A percentile compares a stretch with the other conserved stretches of the same genome.
phyloP scores from a whole-genome alignment of 2,113 vertebrate genomes.

The Pterocles burchelli region DNA sequence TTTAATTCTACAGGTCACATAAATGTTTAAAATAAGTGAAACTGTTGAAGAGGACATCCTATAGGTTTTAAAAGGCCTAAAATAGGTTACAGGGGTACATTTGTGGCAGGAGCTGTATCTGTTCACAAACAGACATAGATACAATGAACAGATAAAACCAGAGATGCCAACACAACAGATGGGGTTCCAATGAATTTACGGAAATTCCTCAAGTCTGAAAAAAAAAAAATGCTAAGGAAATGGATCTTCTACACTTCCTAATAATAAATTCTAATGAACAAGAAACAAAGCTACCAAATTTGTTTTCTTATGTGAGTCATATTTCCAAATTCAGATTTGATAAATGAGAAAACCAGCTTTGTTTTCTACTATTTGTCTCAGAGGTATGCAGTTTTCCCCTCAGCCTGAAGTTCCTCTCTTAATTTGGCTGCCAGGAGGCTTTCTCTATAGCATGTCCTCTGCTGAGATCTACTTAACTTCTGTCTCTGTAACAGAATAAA shows the following conservation, averaged over 20 bases:
- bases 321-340: background rate
- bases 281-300: background rate
- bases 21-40: background rate
- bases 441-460: background rate
- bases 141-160: background rate
- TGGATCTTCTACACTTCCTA: background rate
- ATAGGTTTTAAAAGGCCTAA: background rate
- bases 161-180: background rate
- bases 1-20: background rate
- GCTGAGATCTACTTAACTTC: background rate
- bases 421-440: background rate
- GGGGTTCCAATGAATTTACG: background rate
- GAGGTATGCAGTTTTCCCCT: background rate
- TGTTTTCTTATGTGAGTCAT: background rate
- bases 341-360: background rate
- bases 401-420: background rate
- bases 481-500: background rate
- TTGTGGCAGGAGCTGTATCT: background rate
- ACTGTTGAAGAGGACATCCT: fast-evolving
- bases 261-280: background rate
- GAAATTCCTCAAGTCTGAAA: background rate
- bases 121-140: background rate
- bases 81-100: background rate
- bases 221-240: background rate
- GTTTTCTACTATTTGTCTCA: background rate